phyloP scores from a whole-genome alignment of 2,888 invertebrate genomes.

The Polyploca ridens region DNA sequence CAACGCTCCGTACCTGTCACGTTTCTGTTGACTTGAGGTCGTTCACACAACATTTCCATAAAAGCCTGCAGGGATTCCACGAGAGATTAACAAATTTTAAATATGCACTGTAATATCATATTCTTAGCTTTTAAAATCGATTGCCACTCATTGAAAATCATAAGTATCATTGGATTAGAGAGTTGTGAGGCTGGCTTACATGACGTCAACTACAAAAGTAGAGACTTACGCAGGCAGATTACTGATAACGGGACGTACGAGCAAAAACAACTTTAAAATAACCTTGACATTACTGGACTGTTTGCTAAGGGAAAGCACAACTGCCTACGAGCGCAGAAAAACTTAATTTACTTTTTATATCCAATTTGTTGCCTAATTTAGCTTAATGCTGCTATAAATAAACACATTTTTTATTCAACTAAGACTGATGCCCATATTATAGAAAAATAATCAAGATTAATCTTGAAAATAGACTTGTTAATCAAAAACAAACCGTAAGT shows the following conservation, averaged over 20 bases:
- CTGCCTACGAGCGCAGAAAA: constrained; percentile 9
- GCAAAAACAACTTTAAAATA: constrained; percentile 11
- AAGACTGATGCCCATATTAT: too few species aligned
- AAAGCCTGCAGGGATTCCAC: too few species aligned
- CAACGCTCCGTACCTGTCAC: too few species aligned
- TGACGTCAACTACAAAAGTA: constrained; percentile 3
- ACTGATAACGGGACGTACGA: constrained; percentile 7
- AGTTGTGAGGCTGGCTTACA: not conserved
- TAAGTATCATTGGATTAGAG: not conserved
- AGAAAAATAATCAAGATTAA: too few species aligned
- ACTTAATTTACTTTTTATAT: constrained; percentile 14
- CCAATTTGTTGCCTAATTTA: not conserved
- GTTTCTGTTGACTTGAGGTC: too few species aligned
- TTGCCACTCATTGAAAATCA: not conserved
- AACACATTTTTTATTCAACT: not conserved
- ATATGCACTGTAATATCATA: not conserved
- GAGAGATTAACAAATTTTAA: not conserved
- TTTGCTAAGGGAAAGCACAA: constrained; percentile 17
- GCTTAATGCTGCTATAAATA: not conserved
- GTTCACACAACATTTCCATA: too few species aligned
- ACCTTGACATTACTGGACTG: constrained; percentile 20
- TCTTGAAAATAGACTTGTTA: too few species aligned
- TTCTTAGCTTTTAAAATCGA: not conserved
- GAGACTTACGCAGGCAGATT: constrained; percentile 1
- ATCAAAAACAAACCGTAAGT: too few species aligned